Evolutionary conservation across 1,140 invertebrate genomes (phyloP).

Genomic region (Drosophila ercepeae): DNA sequence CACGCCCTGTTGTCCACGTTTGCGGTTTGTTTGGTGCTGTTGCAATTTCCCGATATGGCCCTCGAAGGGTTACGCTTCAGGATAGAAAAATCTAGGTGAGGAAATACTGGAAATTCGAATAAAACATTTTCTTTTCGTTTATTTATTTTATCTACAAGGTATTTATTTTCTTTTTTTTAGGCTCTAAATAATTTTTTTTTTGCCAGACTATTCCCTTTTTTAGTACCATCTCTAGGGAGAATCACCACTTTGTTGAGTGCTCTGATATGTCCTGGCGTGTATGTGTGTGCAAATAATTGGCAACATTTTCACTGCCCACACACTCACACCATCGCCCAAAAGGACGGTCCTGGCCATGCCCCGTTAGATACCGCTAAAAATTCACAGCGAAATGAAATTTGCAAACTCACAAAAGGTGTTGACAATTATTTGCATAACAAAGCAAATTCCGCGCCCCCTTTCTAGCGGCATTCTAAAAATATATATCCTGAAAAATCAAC

Average conservation of each 20-base stretch:
- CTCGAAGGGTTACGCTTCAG: constrained; percentile 27
- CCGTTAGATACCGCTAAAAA: constrained; percentile 56
- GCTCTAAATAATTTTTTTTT: not conserved
- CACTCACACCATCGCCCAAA: constrained; percentile 29
- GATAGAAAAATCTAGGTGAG: not conserved
- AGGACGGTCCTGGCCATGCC: constrained; percentile 41
- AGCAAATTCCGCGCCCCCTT: constrained; percentile 43
- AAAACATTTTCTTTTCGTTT: no score
- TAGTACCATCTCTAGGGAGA: constrained; percentile 35
- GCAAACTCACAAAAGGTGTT: constrained; percentile 73
- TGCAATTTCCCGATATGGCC: constrained; percentile 62
- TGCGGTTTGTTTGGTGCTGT: constrained; percentile 54
- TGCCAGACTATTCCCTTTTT: not conserved
- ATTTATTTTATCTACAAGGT: no score
- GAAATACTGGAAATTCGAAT: no score
- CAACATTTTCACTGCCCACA: constrained; percentile 65
- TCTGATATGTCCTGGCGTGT: constrained; percentile 2
- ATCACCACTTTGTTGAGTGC: constrained; percentile 29
- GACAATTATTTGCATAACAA: constrained; percentile 78
- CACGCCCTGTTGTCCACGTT: constrained; percentile 65
- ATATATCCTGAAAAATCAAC: constrained; percentile 39
- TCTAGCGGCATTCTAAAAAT: constrained; percentile 14
- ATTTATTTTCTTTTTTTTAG: no score
- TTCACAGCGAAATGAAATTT: constrained; percentile 69
- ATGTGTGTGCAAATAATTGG: constrained; percentile 69